Evolutionary conservation across 2,797 vertebrate genomes (phyloP).

Genomic region (Tapirus indicus): DNA sequence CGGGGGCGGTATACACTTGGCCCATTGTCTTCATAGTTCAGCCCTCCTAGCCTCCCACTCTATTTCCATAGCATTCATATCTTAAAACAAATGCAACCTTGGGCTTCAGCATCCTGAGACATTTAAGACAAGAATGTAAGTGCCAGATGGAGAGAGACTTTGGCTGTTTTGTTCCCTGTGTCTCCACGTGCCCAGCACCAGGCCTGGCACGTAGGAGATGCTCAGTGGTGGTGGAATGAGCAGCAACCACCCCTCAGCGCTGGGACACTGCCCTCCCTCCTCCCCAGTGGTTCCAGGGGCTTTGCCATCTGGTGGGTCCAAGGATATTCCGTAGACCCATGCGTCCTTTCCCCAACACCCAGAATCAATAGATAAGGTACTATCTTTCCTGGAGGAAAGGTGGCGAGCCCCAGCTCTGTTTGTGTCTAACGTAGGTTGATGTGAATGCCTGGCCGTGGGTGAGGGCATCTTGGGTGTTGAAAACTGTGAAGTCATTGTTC

Average conservation of each 20-base stretch:
- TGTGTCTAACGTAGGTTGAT: rapidly evolving
- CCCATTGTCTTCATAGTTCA: neutral
- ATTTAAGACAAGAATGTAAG: neutral
- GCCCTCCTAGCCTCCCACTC: neutral
- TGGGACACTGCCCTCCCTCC: neutral
- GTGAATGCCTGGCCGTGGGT: neutral
- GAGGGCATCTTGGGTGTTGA: neutral
- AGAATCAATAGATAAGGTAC: neutral
- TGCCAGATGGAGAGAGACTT: neutral
- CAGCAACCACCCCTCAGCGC: neutral
- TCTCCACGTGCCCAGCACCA: neutral
- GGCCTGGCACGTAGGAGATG: neutral
- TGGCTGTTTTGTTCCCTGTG: neutral
- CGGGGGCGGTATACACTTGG: no score
- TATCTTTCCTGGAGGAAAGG: neutral
- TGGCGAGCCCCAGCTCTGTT: neutral
- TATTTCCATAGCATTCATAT: neutral
- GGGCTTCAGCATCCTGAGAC: neutral
- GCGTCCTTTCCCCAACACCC: neutral
- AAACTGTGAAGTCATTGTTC: neutral
- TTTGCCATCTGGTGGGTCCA: neutral
- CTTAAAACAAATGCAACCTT: neutral
- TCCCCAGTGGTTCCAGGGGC: neutral
- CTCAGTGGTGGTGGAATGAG: neutral
- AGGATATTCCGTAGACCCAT: neutral